phyloP scores from a whole-genome alignment of 2,113 vertebrate species.

The Laterallus jamaicensis region DNA sequence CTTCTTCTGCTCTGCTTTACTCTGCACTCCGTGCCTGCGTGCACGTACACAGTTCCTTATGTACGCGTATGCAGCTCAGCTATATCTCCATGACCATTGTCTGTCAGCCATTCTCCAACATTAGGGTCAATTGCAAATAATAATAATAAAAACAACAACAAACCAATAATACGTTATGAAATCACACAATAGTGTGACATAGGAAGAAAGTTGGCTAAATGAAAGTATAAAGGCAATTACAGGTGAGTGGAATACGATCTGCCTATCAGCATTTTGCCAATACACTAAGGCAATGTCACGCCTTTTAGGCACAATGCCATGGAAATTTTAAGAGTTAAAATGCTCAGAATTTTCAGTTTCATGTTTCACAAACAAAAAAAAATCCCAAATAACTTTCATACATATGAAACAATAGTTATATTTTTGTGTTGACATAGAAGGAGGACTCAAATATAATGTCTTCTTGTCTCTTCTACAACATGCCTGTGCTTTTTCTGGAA shows the following conservation, averaged over 20 bases:
- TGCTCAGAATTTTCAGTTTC: not conserved
- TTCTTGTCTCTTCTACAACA: not conserved
- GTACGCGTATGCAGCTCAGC: no score
- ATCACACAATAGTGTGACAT: not conserved
- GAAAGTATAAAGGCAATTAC: not conserved
- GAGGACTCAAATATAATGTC: not conserved
- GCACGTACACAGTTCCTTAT: no score
- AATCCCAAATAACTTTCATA: not conserved
- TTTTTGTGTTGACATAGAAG: not conserved
- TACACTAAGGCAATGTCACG: fast-evolving
- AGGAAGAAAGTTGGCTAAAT: not conserved
- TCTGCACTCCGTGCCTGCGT: no score
- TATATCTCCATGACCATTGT: no score
- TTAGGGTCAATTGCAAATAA: no score
- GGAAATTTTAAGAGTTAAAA: not conserved
- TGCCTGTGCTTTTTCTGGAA: not conserved
- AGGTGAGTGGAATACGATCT: not conserved
- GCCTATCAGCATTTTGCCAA: not conserved
- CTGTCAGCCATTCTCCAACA: no score
- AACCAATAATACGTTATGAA: not conserved
- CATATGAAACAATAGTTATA: not conserved
- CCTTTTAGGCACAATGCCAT: not conserved
- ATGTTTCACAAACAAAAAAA: not conserved
- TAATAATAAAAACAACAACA: no score
- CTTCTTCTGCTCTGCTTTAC: no score